A percentile compares a stretch with the other conserved stretches of the same genome.
Evolutionary conservation across 2,888 invertebrate genomes (phyloP).

Genomic region (Nomada ferruginata): DNA sequence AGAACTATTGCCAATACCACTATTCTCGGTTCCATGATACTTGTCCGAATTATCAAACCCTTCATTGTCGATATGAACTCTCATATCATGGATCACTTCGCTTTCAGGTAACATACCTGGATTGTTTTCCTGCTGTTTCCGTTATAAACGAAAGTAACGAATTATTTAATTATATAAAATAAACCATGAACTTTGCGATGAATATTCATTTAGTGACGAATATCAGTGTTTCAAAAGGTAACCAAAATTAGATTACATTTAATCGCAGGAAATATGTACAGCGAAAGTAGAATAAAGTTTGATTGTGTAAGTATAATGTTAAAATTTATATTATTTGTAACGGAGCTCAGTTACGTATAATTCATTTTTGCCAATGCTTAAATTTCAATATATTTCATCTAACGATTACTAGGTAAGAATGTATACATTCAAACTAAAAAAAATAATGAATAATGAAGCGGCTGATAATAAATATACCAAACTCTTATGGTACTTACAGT

Average conservation of each 20-base stretch:
- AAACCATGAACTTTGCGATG: background rate
- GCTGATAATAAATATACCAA: background rate
- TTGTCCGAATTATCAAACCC: background rate
- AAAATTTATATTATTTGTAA: background rate
- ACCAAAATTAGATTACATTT: too few relatives aligned
- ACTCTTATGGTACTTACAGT: slow-evolving; percentile 19
- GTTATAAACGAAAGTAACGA: background rate
- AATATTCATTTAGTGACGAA: background rate
- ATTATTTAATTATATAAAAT: background rate
- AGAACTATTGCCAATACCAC: background rate
- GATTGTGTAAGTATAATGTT: background rate
- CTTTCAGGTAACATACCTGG: background rate
- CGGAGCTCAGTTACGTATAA: too few relatives aligned
- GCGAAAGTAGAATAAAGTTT: too few relatives aligned
- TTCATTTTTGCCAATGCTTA: background rate
- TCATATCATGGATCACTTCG: background rate
- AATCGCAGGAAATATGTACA: too few relatives aligned
- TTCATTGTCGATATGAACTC: background rate
- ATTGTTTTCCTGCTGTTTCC: slow-evolving; percentile 1
- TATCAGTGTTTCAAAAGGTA: too few relatives aligned
- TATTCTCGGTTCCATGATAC: background rate
- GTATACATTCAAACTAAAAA: background rate
- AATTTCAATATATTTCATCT: background rate
- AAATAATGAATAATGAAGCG: background rate
- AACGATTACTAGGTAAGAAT: background rate